Evolutionary conservation across 2,113 vertebrate species (phyloP).

Genomic region (Labrus mixtus): DNA sequence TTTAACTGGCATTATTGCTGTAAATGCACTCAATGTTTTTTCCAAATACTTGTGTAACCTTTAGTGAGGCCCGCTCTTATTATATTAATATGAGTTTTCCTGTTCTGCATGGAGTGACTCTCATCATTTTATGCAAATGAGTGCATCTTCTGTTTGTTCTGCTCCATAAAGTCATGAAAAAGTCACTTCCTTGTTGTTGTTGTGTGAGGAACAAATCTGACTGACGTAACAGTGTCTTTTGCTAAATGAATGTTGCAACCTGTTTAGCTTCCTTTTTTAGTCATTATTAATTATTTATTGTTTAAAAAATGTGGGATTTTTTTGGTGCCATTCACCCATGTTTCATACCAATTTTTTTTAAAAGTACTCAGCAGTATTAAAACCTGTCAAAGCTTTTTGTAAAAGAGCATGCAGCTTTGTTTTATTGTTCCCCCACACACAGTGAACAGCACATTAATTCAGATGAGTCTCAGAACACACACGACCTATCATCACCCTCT

Average conservation of each 20-base stretch:
- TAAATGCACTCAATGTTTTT: slow-evolving; percentile 38
- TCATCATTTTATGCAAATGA: slow-evolving; percentile 83
- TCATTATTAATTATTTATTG: slow-evolving; percentile 13
- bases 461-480: slow-evolving; percentile 43
- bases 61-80: slow-evolving; percentile 43
- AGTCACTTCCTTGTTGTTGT: slow-evolving; percentile 56
- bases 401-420: slow-evolving; percentile 31
- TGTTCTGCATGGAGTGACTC: slow-evolving; percentile 71
- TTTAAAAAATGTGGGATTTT: background rate
- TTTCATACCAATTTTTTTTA: slow-evolving; percentile 40
- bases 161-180: slow-evolving; percentile 77
- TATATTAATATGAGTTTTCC: slow-evolving; percentile 58
- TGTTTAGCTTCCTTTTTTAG: slow-evolving; percentile 1
- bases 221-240: slow-evolving; percentile 31
- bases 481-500: slow-evolving; percentile 39
- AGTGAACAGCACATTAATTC: slow-evolving; percentile 45
- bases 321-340: slow-evolving; percentile 29
- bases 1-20: slow-evolving; percentile 48
- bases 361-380: background rate
- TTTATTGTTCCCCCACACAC: slow-evolving; percentile 42
- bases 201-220: slow-evolving; percentile 49
- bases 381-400: slow-evolving; percentile 41
- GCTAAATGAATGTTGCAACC: background rate
- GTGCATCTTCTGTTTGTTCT: slow-evolving; percentile 71
- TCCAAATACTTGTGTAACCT: slow-evolving; percentile 53